Base-by-base conservation (phyloP, 2,113 vertebrate species). In the Scomber colias region DNA sequence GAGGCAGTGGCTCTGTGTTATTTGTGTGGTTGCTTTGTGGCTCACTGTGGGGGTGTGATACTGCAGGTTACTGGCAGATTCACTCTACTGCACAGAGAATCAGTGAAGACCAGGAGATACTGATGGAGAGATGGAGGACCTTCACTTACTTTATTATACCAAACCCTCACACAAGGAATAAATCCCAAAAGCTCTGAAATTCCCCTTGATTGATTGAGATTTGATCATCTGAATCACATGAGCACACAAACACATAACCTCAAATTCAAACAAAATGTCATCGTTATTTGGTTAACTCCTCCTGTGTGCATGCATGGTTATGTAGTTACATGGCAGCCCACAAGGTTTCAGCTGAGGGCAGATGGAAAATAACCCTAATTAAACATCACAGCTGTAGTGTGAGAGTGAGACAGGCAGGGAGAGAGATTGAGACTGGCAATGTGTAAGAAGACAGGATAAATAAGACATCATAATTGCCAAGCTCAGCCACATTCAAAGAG, bases 21-120 rank as follows among this genome's bases (percentile, higher is more conserved):
- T 83, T 77, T 90, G 84, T 82, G 88, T 88, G 73, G 77, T 72
- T 82, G 61, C 51, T 71, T 82, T 85, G 90, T 89, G 86, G 92
- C 86, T 89, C 88, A 86, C 69, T 90, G 93, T 92, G 91, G 93
- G 94, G 90, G 91, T 92, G 91, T 92, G 90, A 93, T 83, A 77
- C 66, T 89, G 90, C 84, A 89, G 88, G 81, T 90, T 91, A 87
- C 77, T 89, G 79, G 83, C 87, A 77, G 75, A 78, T 63, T 77
- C 68, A 82, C 75, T 84, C 61, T 27, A 71, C 48, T 53, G 86
- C 62, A 81, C 78, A 82, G 62, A 76, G 50, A 51, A 84, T 66
- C 66, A 59, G 68, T 48, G 62, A 85, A 54, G 64, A 79, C 61
- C 54, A 66, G 68, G 59, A 59, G 60, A 49, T 56, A 54, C 53